Evolutionary conservation across 1,140 invertebrate species (phyloP).

Genomic region (Coelopa frigida): DNA sequence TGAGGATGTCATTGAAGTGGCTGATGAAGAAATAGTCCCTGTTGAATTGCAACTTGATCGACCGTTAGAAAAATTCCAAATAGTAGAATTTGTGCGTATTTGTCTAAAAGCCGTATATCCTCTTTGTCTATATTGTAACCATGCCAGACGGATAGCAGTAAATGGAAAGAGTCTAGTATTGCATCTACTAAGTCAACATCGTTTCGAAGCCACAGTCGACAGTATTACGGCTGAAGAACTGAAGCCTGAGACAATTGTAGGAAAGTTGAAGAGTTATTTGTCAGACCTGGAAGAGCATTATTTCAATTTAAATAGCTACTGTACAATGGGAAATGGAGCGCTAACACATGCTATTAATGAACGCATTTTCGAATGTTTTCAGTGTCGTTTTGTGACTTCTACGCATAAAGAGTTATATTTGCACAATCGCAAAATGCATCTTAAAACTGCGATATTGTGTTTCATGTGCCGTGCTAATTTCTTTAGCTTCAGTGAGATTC

Average conservation of each 20-base stretch:
- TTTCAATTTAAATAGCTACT: slow-evolving; percentile 65
- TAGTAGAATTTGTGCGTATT: slow-evolving; percentile 62
- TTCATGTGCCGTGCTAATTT: slow-evolving; percentile 80
- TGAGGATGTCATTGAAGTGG: slow-evolving; percentile 43
- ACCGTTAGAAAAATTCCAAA: slow-evolving; percentile 62
- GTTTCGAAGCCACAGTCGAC: slow-evolving; percentile 63
- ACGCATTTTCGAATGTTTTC: slow-evolving; percentile 72
- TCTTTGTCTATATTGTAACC: slow-evolving; percentile 74
- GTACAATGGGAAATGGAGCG: slow-evolving; percentile 46
- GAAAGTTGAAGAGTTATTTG: slow-evolving; percentile 57
- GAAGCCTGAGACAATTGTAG: slow-evolving; percentile 62
- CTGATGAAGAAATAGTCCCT: slow-evolving; percentile 55
- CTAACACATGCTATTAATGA: slow-evolving; percentile 32
- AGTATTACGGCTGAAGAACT: slow-evolving; percentile 65
- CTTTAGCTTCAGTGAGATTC: slow-evolving; percentile 74
- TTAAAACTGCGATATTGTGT: slow-evolving; percentile 69
- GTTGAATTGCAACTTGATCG: slow-evolving; percentile 67
- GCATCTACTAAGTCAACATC: slow-evolving; percentile 69
- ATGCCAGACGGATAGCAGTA: slow-evolving; percentile 71
- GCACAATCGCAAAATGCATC: slow-evolving; percentile 76
- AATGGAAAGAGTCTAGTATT: slow-evolving; percentile 70
- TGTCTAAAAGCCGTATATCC: slow-evolving; percentile 61
- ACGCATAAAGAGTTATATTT: slow-evolving; percentile 75
- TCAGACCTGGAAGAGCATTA: slow-evolving; percentile 54
- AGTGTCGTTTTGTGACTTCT: slow-evolving; percentile 66